Base-by-base conservation (phyloP, 2,888 invertebrate species). In the Agriotes lineatus region DNA sequence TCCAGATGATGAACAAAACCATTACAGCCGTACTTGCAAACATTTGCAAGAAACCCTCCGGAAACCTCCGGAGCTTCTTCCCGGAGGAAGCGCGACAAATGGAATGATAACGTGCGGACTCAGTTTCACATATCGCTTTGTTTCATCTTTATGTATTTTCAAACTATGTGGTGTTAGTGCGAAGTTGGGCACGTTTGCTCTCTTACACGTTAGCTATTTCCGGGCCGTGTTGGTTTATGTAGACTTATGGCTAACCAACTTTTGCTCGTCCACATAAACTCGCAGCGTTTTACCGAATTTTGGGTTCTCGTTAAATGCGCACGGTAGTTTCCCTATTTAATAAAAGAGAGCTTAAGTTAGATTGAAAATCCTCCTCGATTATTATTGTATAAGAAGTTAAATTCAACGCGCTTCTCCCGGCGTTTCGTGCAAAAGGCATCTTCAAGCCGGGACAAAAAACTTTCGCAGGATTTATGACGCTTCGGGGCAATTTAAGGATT, bases 91-190 rank as follows among this genome's bases (percentile, higher is more conserved):
- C 76, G 77, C 76, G 78, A 80, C 81, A 79, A 81, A 82, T 80
- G 79, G 77, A 81, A 80, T 77, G 80, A 81, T 80, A 81, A 79
- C 79, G 78, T 76, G 77, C 77, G 72, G 75, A 76, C 75, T 78
- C 75, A 75, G 76, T 78, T 79, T 77, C 77, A 77, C 78, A 79
- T 81, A 82, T 82, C 81, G 80, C 80, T 78, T 79, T 80, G 80
- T 82, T 81, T 81, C 79, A 82, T 83, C 82, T 82, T 81, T 81
- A 82, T 81, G 81, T 80, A 80, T 82, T 82, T 82, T 81, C 78
- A 77, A 80, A 79, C 73, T 77, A 75, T 74, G 72, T 75, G 71
- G 70, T 68, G 75, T 63, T 70, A 72, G 66, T 60, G 66, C 60
- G 60, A 69, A 69, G 69, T 68, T 58, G 65, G 78, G 79, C 81